These are phyloP conservation scores for Rotaria macrura DNA, from an alignment of 2,888 invertebrate genomes.

Conservation along the genomic window DNA sequence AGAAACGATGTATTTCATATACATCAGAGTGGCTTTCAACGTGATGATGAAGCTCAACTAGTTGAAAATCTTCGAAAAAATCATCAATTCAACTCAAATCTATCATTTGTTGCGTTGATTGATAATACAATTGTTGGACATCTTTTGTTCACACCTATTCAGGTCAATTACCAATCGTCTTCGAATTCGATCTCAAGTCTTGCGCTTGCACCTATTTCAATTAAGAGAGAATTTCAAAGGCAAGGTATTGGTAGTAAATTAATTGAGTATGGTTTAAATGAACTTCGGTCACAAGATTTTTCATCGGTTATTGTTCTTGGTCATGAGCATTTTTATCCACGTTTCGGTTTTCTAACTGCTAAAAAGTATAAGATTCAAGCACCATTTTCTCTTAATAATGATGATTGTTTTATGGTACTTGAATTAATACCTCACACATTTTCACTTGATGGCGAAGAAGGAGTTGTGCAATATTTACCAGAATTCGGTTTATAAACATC, in stretches of 20 bases:
- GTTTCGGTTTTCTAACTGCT: background rate
- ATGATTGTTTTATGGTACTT: background rate
- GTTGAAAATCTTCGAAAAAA: background rate
- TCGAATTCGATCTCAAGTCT: background rate
- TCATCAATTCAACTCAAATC: background rate
- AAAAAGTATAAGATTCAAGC: background rate
- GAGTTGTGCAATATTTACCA: background rate
- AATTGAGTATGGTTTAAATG: background rate
- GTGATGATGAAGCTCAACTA: background rate
- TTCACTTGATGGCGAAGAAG: background rate
- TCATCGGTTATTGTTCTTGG: background rate
- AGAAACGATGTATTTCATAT: background rate
- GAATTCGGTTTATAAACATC: background rate
- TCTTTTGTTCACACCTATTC: background rate
- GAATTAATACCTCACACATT: background rate
- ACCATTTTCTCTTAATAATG: background rate
- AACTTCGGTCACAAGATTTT: background rate
- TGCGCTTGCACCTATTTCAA: conserved; percentile 6
- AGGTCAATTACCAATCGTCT: background rate
- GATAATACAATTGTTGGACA: background rate
- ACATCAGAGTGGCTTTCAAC: background rate
- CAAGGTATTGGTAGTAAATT: background rate
- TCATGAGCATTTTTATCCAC: background rate
- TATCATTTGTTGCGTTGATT: background rate
- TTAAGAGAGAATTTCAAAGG: background rate